Evolutionary conservation across 1,140 invertebrate species (phyloP).

Genomic region (Drosophila paulistorum): DNA sequence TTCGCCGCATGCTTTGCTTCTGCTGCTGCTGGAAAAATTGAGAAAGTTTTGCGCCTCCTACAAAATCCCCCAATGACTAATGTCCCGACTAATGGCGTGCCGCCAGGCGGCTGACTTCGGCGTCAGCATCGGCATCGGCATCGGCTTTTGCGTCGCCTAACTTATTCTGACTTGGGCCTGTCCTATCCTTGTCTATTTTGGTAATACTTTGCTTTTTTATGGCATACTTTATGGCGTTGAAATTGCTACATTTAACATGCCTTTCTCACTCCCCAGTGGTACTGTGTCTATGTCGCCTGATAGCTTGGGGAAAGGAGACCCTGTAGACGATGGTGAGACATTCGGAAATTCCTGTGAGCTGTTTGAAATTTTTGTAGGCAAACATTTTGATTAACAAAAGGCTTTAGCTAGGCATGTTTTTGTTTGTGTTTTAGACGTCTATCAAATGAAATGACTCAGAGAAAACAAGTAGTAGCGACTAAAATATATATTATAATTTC

Average conservation of each 20-base stretch:
- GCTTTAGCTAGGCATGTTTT: neutral
- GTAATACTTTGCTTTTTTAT: constrained; percentile 69
- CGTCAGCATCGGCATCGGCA: too few species aligned
- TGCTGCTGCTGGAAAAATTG: constrained; percentile 44
- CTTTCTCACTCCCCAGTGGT: neutral
- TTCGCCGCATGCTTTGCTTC: constrained; percentile 27
- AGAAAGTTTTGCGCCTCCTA: constrained; percentile 62
- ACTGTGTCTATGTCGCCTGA: too few species aligned
- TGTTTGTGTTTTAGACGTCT: constrained; percentile 2
- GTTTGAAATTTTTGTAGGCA: constrained; percentile 13
- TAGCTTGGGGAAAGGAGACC: too few species aligned
- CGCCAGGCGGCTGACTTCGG: constrained; percentile 22
- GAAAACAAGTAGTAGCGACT: neutral
- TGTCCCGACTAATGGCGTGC: constrained; percentile 73
- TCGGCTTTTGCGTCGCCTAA: constrained; percentile 25
- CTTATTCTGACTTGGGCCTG: constrained; percentile 10
- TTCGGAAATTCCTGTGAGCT: constrained; percentile 30
- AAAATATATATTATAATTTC: neutral
- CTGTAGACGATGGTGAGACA: neutral
- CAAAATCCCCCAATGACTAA: constrained; percentile 68
- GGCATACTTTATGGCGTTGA: constrained; percentile 77
- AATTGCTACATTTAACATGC: constrained; percentile 65
- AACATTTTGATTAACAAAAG: constrained; percentile 6
- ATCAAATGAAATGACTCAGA: constrained; percentile 11
- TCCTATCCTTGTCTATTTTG: constrained; percentile 60